A percentile compares a stretch with the other conserved stretches of the same genome.
Conservation (phyloP, 2,113 vertebrate genomes). For the Trochalopteron elliotii region DNA sequence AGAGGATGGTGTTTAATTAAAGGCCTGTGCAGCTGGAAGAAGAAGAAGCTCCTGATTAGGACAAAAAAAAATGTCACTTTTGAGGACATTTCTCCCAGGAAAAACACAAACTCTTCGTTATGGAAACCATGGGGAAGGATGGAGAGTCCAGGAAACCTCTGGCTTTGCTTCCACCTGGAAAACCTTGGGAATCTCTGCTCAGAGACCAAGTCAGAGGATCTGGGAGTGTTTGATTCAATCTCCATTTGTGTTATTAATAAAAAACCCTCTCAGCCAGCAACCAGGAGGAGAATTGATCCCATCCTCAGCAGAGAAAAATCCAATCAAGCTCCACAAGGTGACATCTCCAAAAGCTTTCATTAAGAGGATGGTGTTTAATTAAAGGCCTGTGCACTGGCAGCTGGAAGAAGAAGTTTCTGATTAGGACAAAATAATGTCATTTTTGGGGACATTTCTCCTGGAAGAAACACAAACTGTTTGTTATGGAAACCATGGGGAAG, state of each 20-base stretch:
- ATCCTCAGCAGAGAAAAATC: not conserved
- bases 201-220: not conserved
- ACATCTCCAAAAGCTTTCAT: constrained; percentile 32
- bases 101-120: not conserved
- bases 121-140: not conserved
- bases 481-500: not conserved
- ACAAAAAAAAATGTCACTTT: not conserved
- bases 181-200: not conserved
- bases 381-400: not conserved
- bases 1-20: constrained; percentile 32
- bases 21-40: not conserved
- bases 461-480: not conserved
- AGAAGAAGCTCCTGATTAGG: not conserved
- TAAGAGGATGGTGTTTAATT: constrained; percentile 24
- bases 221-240: too few species aligned
- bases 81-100: not conserved
- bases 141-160: not conserved
- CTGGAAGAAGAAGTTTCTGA: not conserved
- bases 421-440: not conserved
- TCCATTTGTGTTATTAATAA: constrained; percentile 66
- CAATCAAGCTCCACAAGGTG: constrained; percentile 58
- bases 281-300: constrained; percentile 38
- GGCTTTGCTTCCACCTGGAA: not conserved
- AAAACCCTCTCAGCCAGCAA: constrained; percentile 49
- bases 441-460: not conserved